These are phyloP conservation scores for Rhinogobius similis DNA, from an alignment of 2,113 vertebrate genomes.

Conservation along the genomic window DNA sequence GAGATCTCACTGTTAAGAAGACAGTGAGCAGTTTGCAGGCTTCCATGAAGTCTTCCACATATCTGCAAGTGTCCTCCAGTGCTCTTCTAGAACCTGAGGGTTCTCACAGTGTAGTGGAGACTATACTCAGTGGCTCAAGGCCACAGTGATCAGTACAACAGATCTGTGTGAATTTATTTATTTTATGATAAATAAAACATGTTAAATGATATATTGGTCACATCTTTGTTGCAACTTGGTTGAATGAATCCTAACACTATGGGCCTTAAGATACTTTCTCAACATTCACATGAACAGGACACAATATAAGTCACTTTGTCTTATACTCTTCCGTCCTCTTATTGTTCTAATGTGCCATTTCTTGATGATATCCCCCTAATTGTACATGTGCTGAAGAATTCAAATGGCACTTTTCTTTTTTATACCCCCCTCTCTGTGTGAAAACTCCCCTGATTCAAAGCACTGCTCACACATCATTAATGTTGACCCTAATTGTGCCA, in stretches of 20 bases:
- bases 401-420: conserved; percentile 15
- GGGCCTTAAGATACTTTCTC: too few species aligned
- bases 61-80: background rate
- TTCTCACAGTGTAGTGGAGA: too few species aligned
- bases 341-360: background rate
- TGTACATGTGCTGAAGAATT: background rate
- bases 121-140: too few species aligned
- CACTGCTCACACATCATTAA: conserved; percentile 83
- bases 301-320: too few species aligned
- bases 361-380: background rate
- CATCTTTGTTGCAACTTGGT: too few species aligned
- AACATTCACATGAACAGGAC: too few species aligned
- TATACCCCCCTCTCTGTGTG: conserved; percentile 55
- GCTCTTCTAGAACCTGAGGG: background rate
- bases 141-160: too few species aligned
- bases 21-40: background rate
- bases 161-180: too few species aligned
- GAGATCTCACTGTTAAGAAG: background rate
- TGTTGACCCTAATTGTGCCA: conserved; percentile 88
- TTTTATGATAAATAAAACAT: background rate
- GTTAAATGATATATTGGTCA: too few species aligned
- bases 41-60: background rate
- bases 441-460: conserved; percentile 77
- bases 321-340: background rate
- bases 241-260: too few species aligned